Evolutionary conservation across 1,140 invertebrate species (phyloP), one percentile per base, ranked within the genome.

Genomic region (Heliconius congener): DNA sequence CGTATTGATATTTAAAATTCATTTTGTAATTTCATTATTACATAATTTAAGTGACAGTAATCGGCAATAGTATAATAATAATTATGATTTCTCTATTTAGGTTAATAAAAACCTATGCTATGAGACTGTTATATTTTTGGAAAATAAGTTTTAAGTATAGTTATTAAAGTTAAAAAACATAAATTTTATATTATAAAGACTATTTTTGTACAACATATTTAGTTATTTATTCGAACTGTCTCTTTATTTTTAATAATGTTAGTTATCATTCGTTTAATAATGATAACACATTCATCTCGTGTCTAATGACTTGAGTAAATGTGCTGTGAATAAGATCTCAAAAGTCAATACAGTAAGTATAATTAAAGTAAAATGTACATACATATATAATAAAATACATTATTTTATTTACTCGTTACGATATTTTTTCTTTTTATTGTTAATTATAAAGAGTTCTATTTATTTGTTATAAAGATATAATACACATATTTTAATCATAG

Each of bases 251-350:
- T 60, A n/a, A 30, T 18, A 39, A 66, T 66, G 3, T 13, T 34
- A 46, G 46, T 30, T 30, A 66, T 66, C 57, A n/a, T 60, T 60
- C 27, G 23, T 60, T 60, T 60, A 60, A 8, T 66, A 66, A 72
- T 75, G 27, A 74, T 74, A 55, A 30, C 18, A 52, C n/a, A 57
- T 74, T 60, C 18, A 46, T 6, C 18, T 70, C 74, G 55, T 52
- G 34, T 82, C 77, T 42, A 74, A 77, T 77, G 70, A 80, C 75
- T 80, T 73, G 77, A 73, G 66, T 75, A 78, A 70, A 79, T 80
- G 90, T 85, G 90, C 89, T 92, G 90, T 92, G 89, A 92, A 87
- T 79, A 83, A 85, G 90, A 91, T 91, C 90, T 91, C 90, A 88
- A 86, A 76, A 84, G 74, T 79, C 78, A 79, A 79, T 75, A 46